Conservation (phyloP, 2,113 vertebrate species). For the Alligator sinensis region DNA sequence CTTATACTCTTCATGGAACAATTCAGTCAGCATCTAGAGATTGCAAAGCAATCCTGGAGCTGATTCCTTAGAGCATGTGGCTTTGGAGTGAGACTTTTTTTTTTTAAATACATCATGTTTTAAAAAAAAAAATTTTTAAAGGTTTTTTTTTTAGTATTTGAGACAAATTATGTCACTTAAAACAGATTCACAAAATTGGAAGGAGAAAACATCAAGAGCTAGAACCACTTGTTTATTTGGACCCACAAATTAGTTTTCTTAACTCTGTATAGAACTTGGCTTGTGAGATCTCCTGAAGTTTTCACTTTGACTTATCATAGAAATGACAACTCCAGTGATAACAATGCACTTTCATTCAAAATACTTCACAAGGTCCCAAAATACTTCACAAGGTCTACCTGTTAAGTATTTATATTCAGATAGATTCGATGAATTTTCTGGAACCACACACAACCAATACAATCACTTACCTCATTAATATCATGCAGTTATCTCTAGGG, state of each 20-base stretch:
- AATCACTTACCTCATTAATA: neutral
- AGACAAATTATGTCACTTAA: neutral
- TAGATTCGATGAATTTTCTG: no score
- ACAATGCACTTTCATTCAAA: neutral
- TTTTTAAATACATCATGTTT: neutral
- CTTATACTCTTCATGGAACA: neutral
- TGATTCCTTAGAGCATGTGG: neutral
- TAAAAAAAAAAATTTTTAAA: neutral
- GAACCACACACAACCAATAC: neutral
- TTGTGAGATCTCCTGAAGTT: neutral
- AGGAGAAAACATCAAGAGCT: accelerated
- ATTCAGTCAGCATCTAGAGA: neutral
- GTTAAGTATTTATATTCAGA: no score
- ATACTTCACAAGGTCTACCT: neutral
- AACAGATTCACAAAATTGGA: neutral
- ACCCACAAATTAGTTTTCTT: neutral
- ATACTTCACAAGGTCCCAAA: neutral
- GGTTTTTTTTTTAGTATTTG: neutral
- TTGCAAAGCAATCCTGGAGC: neutral
- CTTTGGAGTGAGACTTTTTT: neutral
- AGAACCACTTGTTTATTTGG: neutral
- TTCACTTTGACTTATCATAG: neutral
- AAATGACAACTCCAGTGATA: neutral
- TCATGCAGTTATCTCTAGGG: neutral
- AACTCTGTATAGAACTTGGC: neutral